Conservation (phyloP, 2,113 vertebrate genomes). For the Chaetorhynchus papuensis region DNA sequence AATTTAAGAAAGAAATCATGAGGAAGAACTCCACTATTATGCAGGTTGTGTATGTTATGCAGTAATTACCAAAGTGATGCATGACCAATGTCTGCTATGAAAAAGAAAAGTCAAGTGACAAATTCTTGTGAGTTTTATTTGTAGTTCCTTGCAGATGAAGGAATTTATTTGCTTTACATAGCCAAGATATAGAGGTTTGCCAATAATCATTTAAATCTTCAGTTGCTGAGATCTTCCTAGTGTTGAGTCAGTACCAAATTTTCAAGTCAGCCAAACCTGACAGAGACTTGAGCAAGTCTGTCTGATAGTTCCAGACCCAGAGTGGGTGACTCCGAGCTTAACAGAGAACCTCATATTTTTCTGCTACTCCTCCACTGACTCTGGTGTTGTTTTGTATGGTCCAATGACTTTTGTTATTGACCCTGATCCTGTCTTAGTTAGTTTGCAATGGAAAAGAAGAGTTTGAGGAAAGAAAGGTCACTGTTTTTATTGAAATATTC, state of each 20-base stretch:
- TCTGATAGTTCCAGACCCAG: not conserved
- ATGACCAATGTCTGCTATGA: not conserved
- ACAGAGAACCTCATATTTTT: not conserved
- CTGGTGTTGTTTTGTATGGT: accelerated
- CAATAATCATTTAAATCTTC: not conserved
- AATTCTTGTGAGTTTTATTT: not conserved
- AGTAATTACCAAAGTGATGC: not conserved
- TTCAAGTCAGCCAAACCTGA: not conserved
- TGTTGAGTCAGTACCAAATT: not conserved
- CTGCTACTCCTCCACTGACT: not conserved
- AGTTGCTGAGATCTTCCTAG: not conserved
- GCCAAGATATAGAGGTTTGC: not conserved
- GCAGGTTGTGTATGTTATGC: not conserved
- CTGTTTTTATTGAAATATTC: not conserved
- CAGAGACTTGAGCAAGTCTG: not conserved
- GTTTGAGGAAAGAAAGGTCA: not conserved
- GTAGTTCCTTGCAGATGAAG: not conserved
- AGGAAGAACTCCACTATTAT: not conserved
- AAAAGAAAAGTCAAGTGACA: not conserved
- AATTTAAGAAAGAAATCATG: not conserved
- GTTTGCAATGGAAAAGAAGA: not conserved
- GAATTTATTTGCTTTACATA: not conserved
- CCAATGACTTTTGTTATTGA: not conserved
- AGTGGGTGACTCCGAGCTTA: not conserved
- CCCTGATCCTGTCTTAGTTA: not conserved